A percentile compares a stretch with the other conserved stretches of the same genome.
Conservation (phyloP, 2,888 invertebrate genomes). For the Hypercompe scribonia region DNA sequence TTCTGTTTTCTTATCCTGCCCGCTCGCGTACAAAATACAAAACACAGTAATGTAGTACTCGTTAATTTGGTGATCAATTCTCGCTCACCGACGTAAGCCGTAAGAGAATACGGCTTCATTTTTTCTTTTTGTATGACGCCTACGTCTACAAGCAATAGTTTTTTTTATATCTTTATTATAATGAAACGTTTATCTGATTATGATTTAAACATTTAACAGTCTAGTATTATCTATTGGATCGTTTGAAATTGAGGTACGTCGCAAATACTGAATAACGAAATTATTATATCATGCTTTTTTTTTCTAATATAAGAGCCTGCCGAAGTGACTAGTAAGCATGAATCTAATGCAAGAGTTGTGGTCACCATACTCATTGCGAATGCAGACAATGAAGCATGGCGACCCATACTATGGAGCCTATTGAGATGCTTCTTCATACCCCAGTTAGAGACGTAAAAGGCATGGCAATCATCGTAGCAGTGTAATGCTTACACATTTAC, state of each 20-base stretch:
- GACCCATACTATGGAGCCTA: no score
- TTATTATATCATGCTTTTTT: no score
- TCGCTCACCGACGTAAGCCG: slow-evolving; percentile 50
- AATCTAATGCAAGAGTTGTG: no score
- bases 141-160: slow-evolving; percentile 11
- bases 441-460: no score
- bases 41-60: slow-evolving; percentile 61
- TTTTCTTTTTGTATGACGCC: slow-evolving; percentile 22
- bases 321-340: no score
- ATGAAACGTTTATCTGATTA: slow-evolving; percentile 36
- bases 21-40: slow-evolving; percentile 37
- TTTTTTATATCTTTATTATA: slow-evolving; percentile 26
- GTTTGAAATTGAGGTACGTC: not conserved
- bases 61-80: slow-evolving; percentile 73
- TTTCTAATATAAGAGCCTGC: no score
- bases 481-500: no score
- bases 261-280: not conserved
- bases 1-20: slow-evolving; percentile 27
- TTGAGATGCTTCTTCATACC: no score
- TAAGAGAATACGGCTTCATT: slow-evolving; percentile 23
- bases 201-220: slow-evolving; percentile 25
- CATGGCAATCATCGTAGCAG: no score
- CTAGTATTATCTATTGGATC: not conserved
- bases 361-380: no score
- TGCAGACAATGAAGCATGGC: no score